A percentile compares a stretch with the other conserved stretches of the same genome.
These are phyloP conservation scores for Hyppa rectilinea DNA, from an alignment of 2,888 invertebrate species.

Conservation along the genomic window DNA sequence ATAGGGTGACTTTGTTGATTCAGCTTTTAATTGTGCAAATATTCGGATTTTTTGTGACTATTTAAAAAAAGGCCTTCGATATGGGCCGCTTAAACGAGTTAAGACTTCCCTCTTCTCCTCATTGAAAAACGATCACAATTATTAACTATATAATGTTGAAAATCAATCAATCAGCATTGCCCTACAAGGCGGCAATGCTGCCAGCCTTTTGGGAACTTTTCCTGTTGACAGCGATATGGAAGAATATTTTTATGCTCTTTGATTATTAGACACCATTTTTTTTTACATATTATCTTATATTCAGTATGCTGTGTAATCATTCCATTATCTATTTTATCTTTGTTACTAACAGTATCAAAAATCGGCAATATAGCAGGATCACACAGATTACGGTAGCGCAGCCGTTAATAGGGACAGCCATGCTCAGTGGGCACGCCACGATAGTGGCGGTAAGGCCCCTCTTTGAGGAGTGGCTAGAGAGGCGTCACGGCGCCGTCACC, in stretches of 20 bases:
- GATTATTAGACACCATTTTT: no score
- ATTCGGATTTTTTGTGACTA: not conserved
- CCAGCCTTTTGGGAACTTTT: no score
- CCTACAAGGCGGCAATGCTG: no score
- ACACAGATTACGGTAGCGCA: conserved; percentile 12
- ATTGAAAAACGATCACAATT: not conserved
- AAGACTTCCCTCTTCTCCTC: not conserved
- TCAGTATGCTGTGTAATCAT: not conserved
- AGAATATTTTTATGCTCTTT: no score
- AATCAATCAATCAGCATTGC: no score
- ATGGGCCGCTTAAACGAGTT: not conserved
- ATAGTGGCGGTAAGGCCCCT: no score
- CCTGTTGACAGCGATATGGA: no score
- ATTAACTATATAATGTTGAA: no score
- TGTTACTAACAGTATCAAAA: not conserved
- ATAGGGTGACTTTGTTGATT: conserved; percentile 18
- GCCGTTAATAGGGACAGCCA: not conserved
- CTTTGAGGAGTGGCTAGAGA: no score
- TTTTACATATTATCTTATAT: no score
- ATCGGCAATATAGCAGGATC: no score
- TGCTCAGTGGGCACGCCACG: not conserved
- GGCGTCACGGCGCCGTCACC: no score
- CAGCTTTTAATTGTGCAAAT: conserved; percentile 19
- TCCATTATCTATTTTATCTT: not conserved
- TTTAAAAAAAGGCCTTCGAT: not conserved